phyloP scores from a whole-genome alignment of 2,797 vertebrate genomes.

The Enteromius unitaeniatus region DNA sequence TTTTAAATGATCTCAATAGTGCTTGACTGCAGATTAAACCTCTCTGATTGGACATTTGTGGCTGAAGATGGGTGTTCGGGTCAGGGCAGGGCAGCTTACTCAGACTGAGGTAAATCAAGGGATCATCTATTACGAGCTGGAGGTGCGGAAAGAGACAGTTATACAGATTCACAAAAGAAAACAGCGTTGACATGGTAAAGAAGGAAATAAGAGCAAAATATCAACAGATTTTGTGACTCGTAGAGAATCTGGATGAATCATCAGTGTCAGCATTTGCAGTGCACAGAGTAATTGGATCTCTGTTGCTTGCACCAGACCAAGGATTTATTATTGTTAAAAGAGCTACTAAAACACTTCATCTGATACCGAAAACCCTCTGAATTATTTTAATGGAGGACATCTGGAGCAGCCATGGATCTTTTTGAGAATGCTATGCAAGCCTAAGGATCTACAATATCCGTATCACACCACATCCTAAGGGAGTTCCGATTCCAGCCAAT shows the following conservation, averaged over 20 bases:
- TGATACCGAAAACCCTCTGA: background rate
- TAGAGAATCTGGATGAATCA: background rate
- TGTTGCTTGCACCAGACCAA: background rate
- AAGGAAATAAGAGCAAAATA: background rate
- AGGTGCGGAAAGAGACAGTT: slow-evolving; percentile 1
- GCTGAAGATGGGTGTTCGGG: slow-evolving; percentile 11
- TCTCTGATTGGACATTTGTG: background rate
- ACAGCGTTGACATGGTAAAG: background rate
- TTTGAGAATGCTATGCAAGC: background rate
- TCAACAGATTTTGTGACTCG: background rate
- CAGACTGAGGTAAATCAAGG: background rate
- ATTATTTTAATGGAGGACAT: background rate
- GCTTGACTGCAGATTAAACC: background rate
- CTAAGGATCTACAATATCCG: background rate
- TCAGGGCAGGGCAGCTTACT: slow-evolving; percentile 25
- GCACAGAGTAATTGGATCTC: slow-evolving; percentile 18
- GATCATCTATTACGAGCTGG: slow-evolving; percentile 12
- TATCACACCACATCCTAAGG: background rate
- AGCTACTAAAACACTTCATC: background rate
- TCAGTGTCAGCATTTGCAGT: background rate
- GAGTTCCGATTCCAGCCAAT: background rate
- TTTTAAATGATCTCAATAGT: background rate
- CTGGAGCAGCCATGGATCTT: background rate
- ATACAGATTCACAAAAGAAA: slow-evolving; percentile 4
- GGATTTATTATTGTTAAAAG: slow-evolving; percentile 6